Conservation (phyloP, 2,888 invertebrate genomes). For the Osmoderma eremita region DNA sequence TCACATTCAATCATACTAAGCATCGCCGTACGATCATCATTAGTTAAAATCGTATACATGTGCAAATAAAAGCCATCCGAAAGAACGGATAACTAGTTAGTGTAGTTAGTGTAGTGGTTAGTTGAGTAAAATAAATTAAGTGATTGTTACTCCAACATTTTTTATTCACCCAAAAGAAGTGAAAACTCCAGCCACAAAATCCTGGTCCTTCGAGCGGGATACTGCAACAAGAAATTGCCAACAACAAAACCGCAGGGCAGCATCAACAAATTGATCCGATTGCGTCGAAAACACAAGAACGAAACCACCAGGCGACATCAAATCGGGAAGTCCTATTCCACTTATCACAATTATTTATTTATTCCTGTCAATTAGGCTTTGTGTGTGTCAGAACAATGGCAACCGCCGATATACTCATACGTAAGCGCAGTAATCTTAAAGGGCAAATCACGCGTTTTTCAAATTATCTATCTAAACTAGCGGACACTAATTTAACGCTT, state of each 20-base stretch:
- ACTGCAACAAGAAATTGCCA: no score
- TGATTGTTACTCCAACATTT: background rate
- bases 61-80: no score
- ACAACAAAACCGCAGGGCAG: no score
- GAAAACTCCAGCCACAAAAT: background rate
- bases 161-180: background rate
- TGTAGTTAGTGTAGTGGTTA: no score
- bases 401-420: slow-evolving; percentile 10
- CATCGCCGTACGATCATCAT: no score
- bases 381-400: slow-evolving; percentile 18
- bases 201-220: no score
- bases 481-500: background rate
- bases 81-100: no score
- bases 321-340: background rate
- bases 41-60: no score
- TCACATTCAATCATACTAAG: no score
- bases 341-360: background rate
- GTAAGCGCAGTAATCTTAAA: slow-evolving; percentile 11
- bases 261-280: background rate
- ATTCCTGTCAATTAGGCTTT: background rate
- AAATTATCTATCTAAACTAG: slow-evolving; percentile 1
- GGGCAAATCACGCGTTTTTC: slow-evolving; percentile 14
- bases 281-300: background rate
- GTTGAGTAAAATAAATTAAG: no score
- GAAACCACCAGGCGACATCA: background rate